Conservation (phyloP, 2,113 vertebrate species). For the Toxotes jaculatrix region DNA sequence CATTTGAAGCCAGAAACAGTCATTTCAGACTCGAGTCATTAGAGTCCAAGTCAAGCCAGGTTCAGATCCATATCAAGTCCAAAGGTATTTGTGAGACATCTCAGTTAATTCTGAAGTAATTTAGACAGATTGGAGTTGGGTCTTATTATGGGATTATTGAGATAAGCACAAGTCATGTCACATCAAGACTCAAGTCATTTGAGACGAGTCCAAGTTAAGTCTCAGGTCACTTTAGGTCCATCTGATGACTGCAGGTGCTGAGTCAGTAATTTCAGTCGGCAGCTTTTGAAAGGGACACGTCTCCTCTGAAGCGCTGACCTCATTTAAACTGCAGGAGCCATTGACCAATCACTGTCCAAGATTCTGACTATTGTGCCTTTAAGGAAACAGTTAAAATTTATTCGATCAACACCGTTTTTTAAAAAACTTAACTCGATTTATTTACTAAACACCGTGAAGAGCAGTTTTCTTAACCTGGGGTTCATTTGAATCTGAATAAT, state of each 20-base stretch:
- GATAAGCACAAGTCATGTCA: too few relatives aligned
- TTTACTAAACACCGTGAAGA: neutral
- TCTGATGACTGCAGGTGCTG: too few relatives aligned
- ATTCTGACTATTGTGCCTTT: slow-evolving; percentile 35
- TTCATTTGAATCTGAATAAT: slow-evolving; percentile 9
- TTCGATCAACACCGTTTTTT: neutral
- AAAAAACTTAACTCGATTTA: neutral
- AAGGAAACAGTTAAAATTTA: neutral
- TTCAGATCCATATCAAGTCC: too few relatives aligned
- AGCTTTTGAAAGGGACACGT: neutral
- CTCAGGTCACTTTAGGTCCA: neutral
- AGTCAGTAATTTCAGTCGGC: too few relatives aligned
- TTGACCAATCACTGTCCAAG: slow-evolving; percentile 23
- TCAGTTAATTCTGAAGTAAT: neutral
- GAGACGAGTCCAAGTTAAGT: neutral
- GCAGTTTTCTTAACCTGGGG: neutral
- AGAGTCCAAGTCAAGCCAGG: neutral
- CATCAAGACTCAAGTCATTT: neutral
- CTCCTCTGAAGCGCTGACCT: neutral
- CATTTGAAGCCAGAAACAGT: neutral
- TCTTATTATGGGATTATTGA: too few relatives aligned
- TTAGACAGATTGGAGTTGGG: neutral
- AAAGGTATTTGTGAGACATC: too few relatives aligned
- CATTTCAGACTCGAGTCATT: neutral
- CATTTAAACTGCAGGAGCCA: slow-evolving; percentile 11